Percentiles rank a stretch among this genome's conserved stretches.
Conservation (phyloP, 2,888 invertebrate species). For the Sympetrum striolatum region DNA sequence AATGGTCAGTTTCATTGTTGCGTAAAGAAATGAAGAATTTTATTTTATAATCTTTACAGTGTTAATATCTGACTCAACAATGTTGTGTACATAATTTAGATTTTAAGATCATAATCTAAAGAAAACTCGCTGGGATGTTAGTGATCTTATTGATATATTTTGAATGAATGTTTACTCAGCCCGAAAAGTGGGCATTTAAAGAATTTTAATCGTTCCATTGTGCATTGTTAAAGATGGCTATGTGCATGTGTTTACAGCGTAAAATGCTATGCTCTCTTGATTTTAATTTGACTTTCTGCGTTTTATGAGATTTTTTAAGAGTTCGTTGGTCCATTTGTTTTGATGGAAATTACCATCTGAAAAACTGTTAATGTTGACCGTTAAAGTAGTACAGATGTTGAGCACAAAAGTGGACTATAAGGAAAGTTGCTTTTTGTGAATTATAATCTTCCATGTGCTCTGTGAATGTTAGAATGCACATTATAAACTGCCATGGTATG, state of each 20-base stretch:
- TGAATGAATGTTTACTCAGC: conserved; percentile 42
- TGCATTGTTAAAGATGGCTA: conserved; percentile 27
- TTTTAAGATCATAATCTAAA: background rate
- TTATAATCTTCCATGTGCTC: conserved; percentile 16
- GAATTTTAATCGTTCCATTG: conserved; percentile 14
- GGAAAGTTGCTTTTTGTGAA: conserved; percentile 21
- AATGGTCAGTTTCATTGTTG: conserved; percentile 26
- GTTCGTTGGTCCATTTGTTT: background rate
- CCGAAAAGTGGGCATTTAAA: background rate
- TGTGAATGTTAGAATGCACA: conserved; percentile 19
- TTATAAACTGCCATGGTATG: conserved; percentile 32
- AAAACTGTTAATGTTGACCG: conserved; percentile 2
- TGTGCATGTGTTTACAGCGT: background rate
- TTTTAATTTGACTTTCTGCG: background rate
- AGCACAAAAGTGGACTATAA: background rate
- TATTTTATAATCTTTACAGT: conserved; percentile 41
- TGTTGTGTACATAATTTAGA: conserved; percentile 35
- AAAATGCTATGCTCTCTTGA: conserved; percentile 25
- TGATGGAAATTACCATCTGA: background rate
- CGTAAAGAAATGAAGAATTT: conserved; percentile 36
- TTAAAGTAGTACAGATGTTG: conserved; percentile 12
- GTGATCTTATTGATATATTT: conserved; percentile 37
- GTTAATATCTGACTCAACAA: conserved; percentile 31
- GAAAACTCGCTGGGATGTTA: conserved; percentile 30
- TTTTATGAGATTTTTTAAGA: background rate